phyloP scores from a whole-genome alignment of 2,797 vertebrate genomes.

The Chromobotia macracanthus region DNA sequence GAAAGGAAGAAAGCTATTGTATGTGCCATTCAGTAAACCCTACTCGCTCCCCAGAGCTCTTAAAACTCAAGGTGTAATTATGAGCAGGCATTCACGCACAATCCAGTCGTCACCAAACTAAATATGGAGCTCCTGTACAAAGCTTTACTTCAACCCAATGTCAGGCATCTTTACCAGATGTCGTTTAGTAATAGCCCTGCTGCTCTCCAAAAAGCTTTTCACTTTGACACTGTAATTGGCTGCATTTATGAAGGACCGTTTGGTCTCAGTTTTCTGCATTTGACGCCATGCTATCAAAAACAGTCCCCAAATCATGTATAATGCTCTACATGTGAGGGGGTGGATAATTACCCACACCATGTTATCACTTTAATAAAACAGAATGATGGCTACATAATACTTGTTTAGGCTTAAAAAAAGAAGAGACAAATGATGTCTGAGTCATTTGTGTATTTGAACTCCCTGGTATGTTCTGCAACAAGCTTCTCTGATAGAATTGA shows the following conservation, averaged over 20 bases:
- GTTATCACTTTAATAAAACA: conserved; percentile 55
- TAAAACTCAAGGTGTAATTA: conserved; percentile 61
- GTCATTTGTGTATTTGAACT: background rate
- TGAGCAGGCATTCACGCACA: conserved; percentile 42
- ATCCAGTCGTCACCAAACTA: conserved; percentile 59
- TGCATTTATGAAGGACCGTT: conserved; percentile 37
- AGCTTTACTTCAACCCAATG: conserved; percentile 53
- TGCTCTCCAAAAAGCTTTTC: conserved; percentile 50
- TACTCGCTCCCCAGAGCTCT: conserved; percentile 44
- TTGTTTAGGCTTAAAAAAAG: conserved; percentile 46
- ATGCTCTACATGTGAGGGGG: conserved; percentile 56
- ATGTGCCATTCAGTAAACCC: conserved; percentile 44
- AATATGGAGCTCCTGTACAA: conserved; percentile 63
- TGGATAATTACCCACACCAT: conserved; percentile 63
- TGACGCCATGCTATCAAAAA: conserved; percentile 45
- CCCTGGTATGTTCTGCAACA: background rate
- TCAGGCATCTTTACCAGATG: conserved; percentile 57
- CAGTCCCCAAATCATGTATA: conserved; percentile 47
- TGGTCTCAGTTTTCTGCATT: conserved; percentile 26
- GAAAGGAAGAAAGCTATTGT: conserved; percentile 30
- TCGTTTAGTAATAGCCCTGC: conserved; percentile 59
- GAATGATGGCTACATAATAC: conserved; percentile 54
- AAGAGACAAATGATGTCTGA: conserved; percentile 33
- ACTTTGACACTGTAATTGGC: conserved; percentile 61
- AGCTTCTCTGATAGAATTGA: background rate